phyloP scores from a whole-genome alignment of 2,888 invertebrate genomes.

The Beris morrisii region DNA sequence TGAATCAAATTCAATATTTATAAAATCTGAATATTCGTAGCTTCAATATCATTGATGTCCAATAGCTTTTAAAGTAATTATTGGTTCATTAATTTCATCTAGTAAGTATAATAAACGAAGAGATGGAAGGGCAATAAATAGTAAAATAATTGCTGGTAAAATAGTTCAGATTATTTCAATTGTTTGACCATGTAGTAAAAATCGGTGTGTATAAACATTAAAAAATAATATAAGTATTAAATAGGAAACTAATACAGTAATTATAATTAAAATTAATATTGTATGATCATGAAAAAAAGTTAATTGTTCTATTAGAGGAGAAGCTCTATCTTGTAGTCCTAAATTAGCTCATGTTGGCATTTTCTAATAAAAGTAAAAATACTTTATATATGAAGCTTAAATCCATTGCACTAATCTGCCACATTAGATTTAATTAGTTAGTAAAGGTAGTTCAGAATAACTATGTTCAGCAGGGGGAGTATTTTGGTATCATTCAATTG shows the following conservation, averaged over 20 bases:
- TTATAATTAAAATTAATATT: conserved; percentile 64
- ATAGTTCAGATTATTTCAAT: conserved; percentile 69
- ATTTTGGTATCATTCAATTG: conserved; percentile 66
- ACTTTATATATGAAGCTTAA: conserved; percentile 69
- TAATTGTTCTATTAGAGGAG: conserved; percentile 69
- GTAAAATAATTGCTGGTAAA: conserved; percentile 63
- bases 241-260: conserved; percentile 63
- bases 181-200: conserved; percentile 62
- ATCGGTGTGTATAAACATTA: conserved; percentile 63
- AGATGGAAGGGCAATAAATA: conserved; percentile 66
- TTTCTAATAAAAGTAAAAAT: conserved; percentile 64
- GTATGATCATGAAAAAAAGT: conserved; percentile 66
- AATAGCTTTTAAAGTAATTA: conserved; percentile 64
- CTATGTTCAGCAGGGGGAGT: conserved; percentile 63
- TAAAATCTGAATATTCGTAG: no score
- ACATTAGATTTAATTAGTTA: no score
- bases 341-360: conserved; percentile 63
- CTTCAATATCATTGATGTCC: conserved; percentile 70
- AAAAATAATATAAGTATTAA: conserved; percentile 61
- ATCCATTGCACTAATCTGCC: conserved; percentile 59
- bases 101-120: conserved; percentile 63
- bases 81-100: conserved; percentile 64
- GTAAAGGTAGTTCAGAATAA: conserved; percentile 60
- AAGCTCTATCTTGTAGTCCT: conserved; percentile 64
- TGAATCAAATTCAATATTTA: no score